Evolutionary conservation across 2,113 vertebrate species (phyloP).

Genomic region (Procavia capensis): DNA sequence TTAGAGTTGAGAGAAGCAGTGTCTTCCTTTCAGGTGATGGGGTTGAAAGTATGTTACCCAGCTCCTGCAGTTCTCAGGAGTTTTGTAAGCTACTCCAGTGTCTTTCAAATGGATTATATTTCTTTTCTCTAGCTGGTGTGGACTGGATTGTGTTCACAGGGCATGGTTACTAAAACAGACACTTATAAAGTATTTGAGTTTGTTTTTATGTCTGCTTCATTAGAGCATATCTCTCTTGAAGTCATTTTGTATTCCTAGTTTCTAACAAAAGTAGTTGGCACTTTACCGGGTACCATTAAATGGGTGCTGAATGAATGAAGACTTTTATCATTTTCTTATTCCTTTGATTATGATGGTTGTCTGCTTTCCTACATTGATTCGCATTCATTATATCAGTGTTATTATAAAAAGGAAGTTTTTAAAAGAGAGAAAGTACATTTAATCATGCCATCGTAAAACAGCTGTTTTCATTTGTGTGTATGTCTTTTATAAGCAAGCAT

Average conservation of each 20-base stretch:
- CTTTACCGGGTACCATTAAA: not conserved
- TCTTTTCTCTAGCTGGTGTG: not conserved
- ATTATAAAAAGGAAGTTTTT: slow-evolving; percentile 24
- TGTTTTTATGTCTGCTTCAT: not conserved
- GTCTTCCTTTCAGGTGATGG: not conserved
- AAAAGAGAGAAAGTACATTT: slow-evolving; percentile 5
- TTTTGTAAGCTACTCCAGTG: not conserved
- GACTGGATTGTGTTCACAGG: slow-evolving; percentile 20
- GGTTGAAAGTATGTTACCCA: not conserved
- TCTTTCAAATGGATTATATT: not conserved
- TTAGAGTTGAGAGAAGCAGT: not conserved
- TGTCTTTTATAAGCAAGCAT: slow-evolving; percentile 23
- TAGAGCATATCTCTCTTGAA: not conserved
- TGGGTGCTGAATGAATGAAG: not conserved
- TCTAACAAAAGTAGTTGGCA: not conserved
- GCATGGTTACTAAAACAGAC: not conserved
- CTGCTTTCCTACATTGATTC: slow-evolving; percentile 24
- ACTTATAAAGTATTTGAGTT: not conserved
- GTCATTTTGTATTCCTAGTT: not conserved
- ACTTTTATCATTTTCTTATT: not conserved
- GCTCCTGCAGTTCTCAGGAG: not conserved
- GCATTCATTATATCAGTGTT: slow-evolving; percentile 17
- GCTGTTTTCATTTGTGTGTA: not conserved
- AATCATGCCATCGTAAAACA: not conserved
- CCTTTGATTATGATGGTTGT: not conserved